Conservation (phyloP, 2,888 invertebrate genomes). For the Zelleria hepariella region DNA sequence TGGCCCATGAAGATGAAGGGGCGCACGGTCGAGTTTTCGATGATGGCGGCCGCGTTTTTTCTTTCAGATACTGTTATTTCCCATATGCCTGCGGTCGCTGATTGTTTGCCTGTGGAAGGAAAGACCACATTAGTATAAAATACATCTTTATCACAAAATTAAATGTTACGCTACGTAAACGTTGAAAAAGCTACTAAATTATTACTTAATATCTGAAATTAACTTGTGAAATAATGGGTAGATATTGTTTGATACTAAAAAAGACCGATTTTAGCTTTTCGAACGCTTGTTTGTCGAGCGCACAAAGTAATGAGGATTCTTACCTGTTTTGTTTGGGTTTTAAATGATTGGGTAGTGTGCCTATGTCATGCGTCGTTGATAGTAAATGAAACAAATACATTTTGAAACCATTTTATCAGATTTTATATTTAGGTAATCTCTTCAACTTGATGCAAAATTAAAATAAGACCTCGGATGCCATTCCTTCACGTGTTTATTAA, state of each 20-base stretch:
- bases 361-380: too few relatives aligned
- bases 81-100: conserved; percentile 28
- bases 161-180: too few relatives aligned
- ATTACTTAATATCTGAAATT: neutral
- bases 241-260: too few relatives aligned
- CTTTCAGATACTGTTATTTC: conserved; percentile 37
- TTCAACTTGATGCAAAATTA: conserved; percentile 21
- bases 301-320: neutral
- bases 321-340: too few relatives aligned
- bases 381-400: neutral
- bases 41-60: conserved; percentile 37
- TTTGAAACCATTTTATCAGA: neutral
- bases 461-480: conserved; percentile 39
- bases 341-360: neutral
- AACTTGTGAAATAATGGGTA: neutral
- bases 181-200: too few relatives aligned
- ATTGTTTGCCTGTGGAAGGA: neutral
- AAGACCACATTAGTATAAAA: neutral
- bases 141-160: too few relatives aligned
- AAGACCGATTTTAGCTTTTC: too few relatives aligned
- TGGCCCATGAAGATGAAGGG: conserved; percentile 44
- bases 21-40: conserved; percentile 34
- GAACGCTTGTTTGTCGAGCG: too few relatives aligned
- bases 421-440: too few relatives aligned
- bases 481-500: conserved; percentile 37